A percentile compares a stretch with the other conserved stretches of the same genome.
phyloP scores from a whole-genome alignment of 2,888 invertebrate genomes.

The Diabrotica balteata region DNA sequence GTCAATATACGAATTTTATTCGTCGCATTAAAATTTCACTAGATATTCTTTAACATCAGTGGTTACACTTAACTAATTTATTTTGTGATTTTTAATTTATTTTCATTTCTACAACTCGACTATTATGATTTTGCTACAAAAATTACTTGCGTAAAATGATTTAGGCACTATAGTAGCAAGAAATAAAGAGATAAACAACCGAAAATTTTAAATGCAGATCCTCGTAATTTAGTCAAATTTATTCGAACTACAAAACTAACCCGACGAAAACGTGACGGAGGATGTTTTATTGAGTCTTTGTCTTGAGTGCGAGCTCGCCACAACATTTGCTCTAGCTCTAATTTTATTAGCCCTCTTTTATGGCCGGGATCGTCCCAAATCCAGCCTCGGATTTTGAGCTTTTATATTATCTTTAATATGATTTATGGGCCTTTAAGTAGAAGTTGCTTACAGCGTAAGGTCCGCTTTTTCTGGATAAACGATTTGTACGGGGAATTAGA shows the following conservation, averaged over 20 bases:
- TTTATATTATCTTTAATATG: slow-evolving; percentile 27
- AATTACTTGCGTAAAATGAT: too few relatives aligned
- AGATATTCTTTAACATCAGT: too few relatives aligned
- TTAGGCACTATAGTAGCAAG: background rate
- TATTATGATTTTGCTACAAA: too few relatives aligned
- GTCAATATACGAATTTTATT: too few relatives aligned
- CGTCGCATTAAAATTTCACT: too few relatives aligned
- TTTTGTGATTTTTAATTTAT: too few relatives aligned
- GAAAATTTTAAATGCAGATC: slow-evolving; percentile 23
- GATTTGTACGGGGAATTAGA: too few relatives aligned
- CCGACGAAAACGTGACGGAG: slow-evolving; percentile 30
- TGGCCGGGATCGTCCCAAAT: slow-evolving; percentile 23
- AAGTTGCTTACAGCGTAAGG: slow-evolving; percentile 16
- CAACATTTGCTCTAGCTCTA: slow-evolving; percentile 30
- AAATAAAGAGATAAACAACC: slow-evolving; percentile 25
- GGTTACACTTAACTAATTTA: too few relatives aligned
- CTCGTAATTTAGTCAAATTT: slow-evolving; percentile 33
- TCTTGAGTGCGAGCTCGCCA: slow-evolving; percentile 28
- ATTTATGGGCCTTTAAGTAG: slow-evolving; percentile 15
- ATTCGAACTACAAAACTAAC: slow-evolving; percentile 30
- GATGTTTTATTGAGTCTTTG: slow-evolving; percentile 32
- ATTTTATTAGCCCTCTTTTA: slow-evolving; percentile 33
- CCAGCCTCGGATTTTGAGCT: slow-evolving; percentile 23
- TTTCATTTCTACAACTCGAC: too few relatives aligned
- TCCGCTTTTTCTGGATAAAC: background rate